Base-by-base conservation (phyloP, 2,113 vertebrate species). In the Glaucomys volans region DNA sequence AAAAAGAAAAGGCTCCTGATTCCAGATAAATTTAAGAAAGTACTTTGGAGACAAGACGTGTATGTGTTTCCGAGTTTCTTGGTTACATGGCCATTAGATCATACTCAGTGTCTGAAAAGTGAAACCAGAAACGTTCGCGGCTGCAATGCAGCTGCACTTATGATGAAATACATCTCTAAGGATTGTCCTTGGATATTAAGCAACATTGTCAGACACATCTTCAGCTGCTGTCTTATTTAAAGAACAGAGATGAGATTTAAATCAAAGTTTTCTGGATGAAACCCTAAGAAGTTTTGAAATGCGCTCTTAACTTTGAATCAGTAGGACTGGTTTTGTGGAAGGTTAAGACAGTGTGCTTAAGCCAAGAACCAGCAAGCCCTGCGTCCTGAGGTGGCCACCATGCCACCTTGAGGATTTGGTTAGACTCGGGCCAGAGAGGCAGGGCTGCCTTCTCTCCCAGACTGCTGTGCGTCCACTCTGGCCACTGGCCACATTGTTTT, bases 1-100 rank as follows among this genome's bases (percentile, higher is more conserved):
- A 82, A 82, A 57, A 40, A 80, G n/a, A 95, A 37, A 77, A 71
- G 83, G 8, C 22, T 4, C n/a, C 13, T 18, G 14, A 75, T 32
- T 71, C 74, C 66, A 35, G 66, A 40, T 87, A 81, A 62, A 50
- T 22, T 24, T 44, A 66, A 88, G 76, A 87, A 72, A 85, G 37
- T 18, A 12, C 13, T 59, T 91, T 40, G 32, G 95, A 91, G 52
- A 40, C 79, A 69, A 26, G 59, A 59, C 4, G 6, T 4, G 0
- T 72, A 26, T 94, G 71, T 77, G 52, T 92, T 91, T 92, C 40
- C 40, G 81, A 84, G 62, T 74, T 77, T 71, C 72, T 77, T 85
- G 79, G 87, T 86, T 76, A 76, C 11, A 71, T 72, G 18, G 76
- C 80, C n/a, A 35, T 50, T 11, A 52, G 66, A 37, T 54, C 57